Conservation (phyloP, 2,888 invertebrate species). For the Apoda limacodes region DNA sequence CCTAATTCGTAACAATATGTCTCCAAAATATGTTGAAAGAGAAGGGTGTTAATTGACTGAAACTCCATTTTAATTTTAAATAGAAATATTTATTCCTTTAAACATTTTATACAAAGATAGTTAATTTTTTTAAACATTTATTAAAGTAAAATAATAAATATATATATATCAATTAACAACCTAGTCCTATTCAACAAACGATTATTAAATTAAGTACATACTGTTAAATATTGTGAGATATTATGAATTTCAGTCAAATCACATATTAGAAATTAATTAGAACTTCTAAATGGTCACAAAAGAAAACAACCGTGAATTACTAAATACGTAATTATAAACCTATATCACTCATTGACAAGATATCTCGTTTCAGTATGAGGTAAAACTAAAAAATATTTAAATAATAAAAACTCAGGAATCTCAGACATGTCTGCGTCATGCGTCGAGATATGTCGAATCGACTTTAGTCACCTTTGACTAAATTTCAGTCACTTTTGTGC, state of each 20-base stretch:
- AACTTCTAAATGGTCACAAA: no score
- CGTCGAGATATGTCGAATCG: conserved; percentile 49
- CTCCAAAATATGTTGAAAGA: conserved; percentile 44
- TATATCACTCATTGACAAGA: conserved; percentile 59
- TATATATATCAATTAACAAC: conserved; percentile 64
- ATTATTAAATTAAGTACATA: conserved; percentile 39
- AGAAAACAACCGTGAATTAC: conserved; percentile 31
- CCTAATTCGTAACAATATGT: no score
- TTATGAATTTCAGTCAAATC: conserved; percentile 64
- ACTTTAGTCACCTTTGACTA: no score
- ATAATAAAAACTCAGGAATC: conserved; percentile 5
- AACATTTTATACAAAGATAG: conserved; percentile 60
- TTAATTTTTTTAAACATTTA: conserved; percentile 48
- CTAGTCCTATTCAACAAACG: conserved; percentile 57
- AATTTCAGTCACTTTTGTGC: conserved; percentile 30
- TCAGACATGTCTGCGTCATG: conserved; percentile 38
- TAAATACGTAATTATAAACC: conserved; percentile 30
- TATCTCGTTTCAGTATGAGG: conserved; percentile 39
- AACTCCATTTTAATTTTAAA: conserved; percentile 63
- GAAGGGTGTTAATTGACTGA: conserved; percentile 71
- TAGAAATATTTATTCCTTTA: conserved; percentile 62
- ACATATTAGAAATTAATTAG: conserved; percentile 36
- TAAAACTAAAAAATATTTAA: conserved; percentile 31
- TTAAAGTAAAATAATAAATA: conserved; percentile 31
- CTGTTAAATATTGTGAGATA: conserved; percentile 33